Base-by-base conservation (phyloP, 2,888 invertebrate genomes). In the Yponomeuta sedellus region DNA sequence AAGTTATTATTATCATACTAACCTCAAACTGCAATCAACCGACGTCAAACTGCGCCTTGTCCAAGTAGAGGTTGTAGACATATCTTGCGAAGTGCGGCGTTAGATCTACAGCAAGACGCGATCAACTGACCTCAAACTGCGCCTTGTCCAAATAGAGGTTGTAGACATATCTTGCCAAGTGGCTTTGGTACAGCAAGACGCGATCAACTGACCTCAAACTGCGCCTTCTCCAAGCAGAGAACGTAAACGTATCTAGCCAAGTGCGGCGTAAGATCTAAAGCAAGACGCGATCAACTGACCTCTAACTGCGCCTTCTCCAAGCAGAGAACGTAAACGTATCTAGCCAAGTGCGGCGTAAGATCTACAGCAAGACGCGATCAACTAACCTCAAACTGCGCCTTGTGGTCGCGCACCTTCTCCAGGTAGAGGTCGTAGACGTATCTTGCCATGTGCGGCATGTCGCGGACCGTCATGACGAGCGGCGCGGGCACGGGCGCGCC, bases 381-480 rank as follows among this genome's bases (percentile, higher is more conserved):
- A 19, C 58, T 58, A 58, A 58, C 44, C 58, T 58, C 58, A 22
- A 22, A 22, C 22, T 19, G 22, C 58, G 58, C 10, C 58, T 20
- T 58, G 58, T 19, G 10, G 19, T 20, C n/a, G 10, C n/a, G 58
- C 66, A 97, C 94, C 77, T 94, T 94, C 65, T 94, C 93, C 78
- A 96, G 93, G 82, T 99, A 99, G 88, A 97, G 94, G 76, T 98
- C 96, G 85, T 97, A 98, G 0, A 99, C 99, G 86, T 97, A 98
- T 78, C 97, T 94, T 0, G 98, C 97, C 96, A 99, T 98, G 78
- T 98, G 96, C 1, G 97, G 94, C 97, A 99, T 98, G 83, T 97
- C 96, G 69, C 94, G 91, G 20, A 96, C 94, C 58, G 94, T 88
- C 75, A 96, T 89, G 6, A 93, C 89, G 34, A 90, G 83, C 0